These are phyloP conservation scores for Bibio marci DNA, from an alignment of 2,888 invertebrate genomes.

Conservation along the genomic window DNA sequence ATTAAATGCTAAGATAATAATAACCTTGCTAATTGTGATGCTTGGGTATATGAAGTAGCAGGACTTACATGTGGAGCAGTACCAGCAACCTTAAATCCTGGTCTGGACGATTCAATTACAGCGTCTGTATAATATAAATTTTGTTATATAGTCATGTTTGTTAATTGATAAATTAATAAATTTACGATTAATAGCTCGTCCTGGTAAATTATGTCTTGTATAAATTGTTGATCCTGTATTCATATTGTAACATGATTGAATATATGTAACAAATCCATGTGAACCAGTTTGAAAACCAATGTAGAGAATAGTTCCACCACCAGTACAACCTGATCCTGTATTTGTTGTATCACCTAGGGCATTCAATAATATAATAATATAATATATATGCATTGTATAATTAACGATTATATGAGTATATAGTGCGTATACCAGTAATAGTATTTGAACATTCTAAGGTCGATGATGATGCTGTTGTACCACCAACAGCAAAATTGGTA, in stretches of 20 bases:
- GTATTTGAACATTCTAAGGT: neutral
- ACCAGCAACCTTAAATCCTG: slow-evolving; percentile 19
- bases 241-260: slow-evolving; percentile 9
- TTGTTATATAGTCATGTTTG: too few species aligned
- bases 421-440: neutral
- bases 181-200: slow-evolving; percentile 7
- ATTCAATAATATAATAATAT: too few species aligned
- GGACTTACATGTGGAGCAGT: slow-evolving; percentile 13
- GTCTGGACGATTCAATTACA: slow-evolving; percentile 12
- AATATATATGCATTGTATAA: too few species aligned
- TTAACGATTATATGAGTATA: too few species aligned
- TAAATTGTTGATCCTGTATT: slow-evolving; percentile 7
- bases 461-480: neutral
- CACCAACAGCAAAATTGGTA: neutral
- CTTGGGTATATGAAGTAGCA: slow-evolving; percentile 17
- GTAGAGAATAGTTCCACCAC: slow-evolving; percentile 5
- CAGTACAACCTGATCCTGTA: slow-evolving; percentile 4
- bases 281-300: slow-evolving; percentile 7
- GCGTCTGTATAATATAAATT: slow-evolving; percentile 2
- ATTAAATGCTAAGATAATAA: too few species aligned
- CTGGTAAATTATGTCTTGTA: slow-evolving; percentile 7
- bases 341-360: neutral
- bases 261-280: slow-evolving; percentile 6
- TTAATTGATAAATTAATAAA: neutral
- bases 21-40: slow-evolving; percentile 17